Conservation (phyloP, 2,888 invertebrate species). For the Nephrotoma flavescens region DNA sequence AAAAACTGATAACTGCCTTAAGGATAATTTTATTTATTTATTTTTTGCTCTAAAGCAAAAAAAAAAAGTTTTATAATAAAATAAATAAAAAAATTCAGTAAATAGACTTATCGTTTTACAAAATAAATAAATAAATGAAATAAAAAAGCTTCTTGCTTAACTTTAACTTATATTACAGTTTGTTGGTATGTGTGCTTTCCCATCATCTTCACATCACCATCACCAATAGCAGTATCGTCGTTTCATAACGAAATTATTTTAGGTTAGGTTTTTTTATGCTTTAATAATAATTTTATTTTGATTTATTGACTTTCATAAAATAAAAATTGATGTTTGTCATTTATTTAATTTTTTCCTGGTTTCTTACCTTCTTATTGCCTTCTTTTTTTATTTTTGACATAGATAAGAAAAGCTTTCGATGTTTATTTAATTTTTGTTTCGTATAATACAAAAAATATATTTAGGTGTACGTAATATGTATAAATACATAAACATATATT, state of each 20-base stretch:
- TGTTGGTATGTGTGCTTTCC: background rate
- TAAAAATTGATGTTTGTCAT: background rate
- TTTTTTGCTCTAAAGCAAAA: background rate
- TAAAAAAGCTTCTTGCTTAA: background rate
- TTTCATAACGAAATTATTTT: background rate
- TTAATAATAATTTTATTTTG: background rate
- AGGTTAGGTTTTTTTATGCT: background rate
- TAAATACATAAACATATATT: background rate
- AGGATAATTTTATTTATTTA: background rate
- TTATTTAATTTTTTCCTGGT: background rate
- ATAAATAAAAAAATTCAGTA: background rate
- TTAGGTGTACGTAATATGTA: background rate
- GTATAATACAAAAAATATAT: background rate
- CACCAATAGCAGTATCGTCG: background rate
- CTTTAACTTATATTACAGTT: background rate
- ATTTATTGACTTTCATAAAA: background rate
- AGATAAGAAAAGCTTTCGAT: background rate
- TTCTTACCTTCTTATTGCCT: background rate
- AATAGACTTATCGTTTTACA: background rate
- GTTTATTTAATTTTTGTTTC: background rate
- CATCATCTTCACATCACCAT: background rate
- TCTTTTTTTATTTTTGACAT: background rate
- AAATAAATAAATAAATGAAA: background rate
- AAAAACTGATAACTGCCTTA: background rate
- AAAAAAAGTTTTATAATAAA: background rate